phyloP scores from a whole-genome alignment of 2,113 vertebrate species.

The Mus pahari region DNA sequence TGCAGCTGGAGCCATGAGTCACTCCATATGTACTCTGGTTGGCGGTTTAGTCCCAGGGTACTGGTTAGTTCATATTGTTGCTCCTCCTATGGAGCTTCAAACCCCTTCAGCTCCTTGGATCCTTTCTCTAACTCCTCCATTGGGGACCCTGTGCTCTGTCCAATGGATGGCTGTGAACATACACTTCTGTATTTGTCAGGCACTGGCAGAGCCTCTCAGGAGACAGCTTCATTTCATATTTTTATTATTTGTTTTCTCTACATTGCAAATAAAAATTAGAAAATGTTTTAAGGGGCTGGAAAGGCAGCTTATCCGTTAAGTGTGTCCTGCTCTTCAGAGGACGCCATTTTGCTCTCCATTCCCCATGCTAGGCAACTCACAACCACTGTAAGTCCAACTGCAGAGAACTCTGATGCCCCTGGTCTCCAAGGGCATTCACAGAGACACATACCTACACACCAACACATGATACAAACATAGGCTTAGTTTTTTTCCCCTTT shows the following conservation, averaged over 20 bases:
- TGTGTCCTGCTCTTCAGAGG: not conserved
- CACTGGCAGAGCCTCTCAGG: too few species aligned
- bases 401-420: not conserved
- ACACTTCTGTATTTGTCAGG: too few species aligned
- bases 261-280: not conserved
- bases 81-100: too few species aligned
- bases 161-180: too few species aligned
- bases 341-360: not conserved
- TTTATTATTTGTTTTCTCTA: slow-evolving; percentile 45
- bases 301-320: not conserved
- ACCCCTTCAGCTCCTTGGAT: too few species aligned
- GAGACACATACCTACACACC: not conserved
- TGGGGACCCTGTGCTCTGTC: too few species aligned
- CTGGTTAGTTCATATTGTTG: too few species aligned
- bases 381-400: not conserved
- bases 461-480: not conserved
- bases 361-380: not conserved
- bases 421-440: not conserved
- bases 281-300: not conserved
- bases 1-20: too few species aligned
- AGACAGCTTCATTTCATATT: slow-evolving; percentile 3
- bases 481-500: not conserved
- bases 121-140: too few species aligned
- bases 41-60: too few species aligned
- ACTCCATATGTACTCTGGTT: too few species aligned